Conservation (phyloP, 1,140 invertebrate species). For the Episyrphus balteatus region DNA sequence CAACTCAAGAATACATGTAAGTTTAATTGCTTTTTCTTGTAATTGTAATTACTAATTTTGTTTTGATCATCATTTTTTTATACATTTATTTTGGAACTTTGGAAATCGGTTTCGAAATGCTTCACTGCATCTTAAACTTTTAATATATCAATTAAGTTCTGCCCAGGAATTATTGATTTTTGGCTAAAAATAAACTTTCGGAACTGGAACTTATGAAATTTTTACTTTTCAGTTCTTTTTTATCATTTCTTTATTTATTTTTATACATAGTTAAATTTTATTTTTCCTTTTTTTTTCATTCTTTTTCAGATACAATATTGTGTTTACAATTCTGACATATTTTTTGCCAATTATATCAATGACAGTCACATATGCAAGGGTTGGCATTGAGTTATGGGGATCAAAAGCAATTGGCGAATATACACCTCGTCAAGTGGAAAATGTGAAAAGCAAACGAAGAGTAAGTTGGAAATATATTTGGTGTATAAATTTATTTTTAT, state of each 20-base stretch:
- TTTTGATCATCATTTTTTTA: too few species aligned
- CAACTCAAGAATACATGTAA: slow-evolving; percentile 68
- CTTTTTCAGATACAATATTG: slow-evolving; percentile 70
- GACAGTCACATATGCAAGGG: slow-evolving; percentile 80
- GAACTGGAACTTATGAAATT: too few species aligned
- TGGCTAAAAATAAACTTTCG: too few species aligned
- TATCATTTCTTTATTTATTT: not conserved
- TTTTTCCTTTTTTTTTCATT: slow-evolving; percentile 14
- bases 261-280: not conserved
- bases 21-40: slow-evolving; percentile 31
- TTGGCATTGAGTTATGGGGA: slow-evolving; percentile 88
- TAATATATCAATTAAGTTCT: too few species aligned
- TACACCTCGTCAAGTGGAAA: slow-evolving; percentile 78
- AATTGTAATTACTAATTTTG: too few species aligned
- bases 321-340: slow-evolving; percentile 85
- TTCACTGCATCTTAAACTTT: too few species aligned
- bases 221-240: too few species aligned
- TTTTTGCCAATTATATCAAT: slow-evolving; percentile 86
- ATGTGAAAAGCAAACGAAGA: slow-evolving; percentile 84
- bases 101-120: too few species aligned
- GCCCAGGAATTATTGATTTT: too few species aligned
- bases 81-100: too few species aligned
- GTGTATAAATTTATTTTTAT: too few species aligned
- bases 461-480: slow-evolving; percentile 55
- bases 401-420: slow-evolving; percentile 91